Base-by-base conservation (phyloP, 2,888 invertebrate genomes). In the Amiota mariae region DNA sequence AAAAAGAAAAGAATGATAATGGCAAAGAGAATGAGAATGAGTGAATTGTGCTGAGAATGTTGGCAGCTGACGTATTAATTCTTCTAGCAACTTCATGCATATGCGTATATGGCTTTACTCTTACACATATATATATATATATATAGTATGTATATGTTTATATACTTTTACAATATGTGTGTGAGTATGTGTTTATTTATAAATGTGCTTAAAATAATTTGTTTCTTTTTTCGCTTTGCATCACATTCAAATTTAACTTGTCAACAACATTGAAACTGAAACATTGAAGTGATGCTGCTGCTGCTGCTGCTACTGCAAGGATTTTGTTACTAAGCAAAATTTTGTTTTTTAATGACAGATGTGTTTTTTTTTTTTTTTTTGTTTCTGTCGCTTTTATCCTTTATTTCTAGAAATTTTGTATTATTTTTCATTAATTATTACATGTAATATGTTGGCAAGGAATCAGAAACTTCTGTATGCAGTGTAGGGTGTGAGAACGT, bases 51-150 rank as follows among this genome's bases (percentile, higher is more conserved):
- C 24, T 66, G 66, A 6, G 66, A 66, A 36, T 18, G 10, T 15
- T 36, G 36, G 15, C 66, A 66, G 66, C 48, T 66, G 66, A 48
- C 48, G 48, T 46, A 66, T 24, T 59, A 59, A 59, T 59, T 59
- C 10, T 59, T 15, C 18, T 56, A 15, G 56, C 18, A 56, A 56
- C 15, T 56, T 56, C 18, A 56, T 56, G 24, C 59, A 15, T 24
- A 18, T 18, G 18, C 3, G 18, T 18, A 36, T 36, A 4, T 36
- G 36, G 36, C 3, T 24, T 24, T 24, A 24, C 24, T 2, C 24
- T 3, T 3, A 24, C 3, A 24, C 3, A 1, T 36, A 24, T 59
- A 1, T 59, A 24, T 18, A 20, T 18, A 11, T 57, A 8, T 57
- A 18, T 13, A 2, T 6, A n/a, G 6, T 57, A 8, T 18, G 11